These are phyloP conservation scores for Drosophila niveifrons DNA, from an alignment of 2,888 invertebrate genomes.

Conservation along the genomic window DNA sequence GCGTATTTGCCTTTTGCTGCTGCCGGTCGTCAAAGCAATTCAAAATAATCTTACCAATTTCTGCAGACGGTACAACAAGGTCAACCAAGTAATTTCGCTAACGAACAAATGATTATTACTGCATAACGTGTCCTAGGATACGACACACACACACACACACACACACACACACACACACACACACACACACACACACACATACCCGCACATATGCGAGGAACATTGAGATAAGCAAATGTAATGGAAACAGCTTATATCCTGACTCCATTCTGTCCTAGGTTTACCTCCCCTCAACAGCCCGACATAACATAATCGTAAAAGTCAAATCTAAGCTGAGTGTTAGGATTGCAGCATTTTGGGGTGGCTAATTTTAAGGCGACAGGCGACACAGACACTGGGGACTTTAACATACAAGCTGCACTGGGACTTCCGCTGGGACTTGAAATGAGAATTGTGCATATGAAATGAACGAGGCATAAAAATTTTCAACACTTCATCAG, in stretches of 20 bases:
- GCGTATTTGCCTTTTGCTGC: conserved; percentile 26
- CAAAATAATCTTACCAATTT: conserved; percentile 77
- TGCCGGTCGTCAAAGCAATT: conserved; percentile 64
- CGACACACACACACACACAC: conserved; percentile 18
- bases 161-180: conserved; percentile 18
- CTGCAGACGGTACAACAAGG: conserved; percentile 62
- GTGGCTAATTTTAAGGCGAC: conserved; percentile 65
- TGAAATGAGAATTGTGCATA: neutral
- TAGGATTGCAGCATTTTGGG: conserved; percentile 64
- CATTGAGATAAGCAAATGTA: conserved; percentile 78
- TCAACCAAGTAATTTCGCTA: conserved; percentile 72
- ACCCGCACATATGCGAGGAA: conserved; percentile 42
- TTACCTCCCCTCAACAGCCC: conserved; percentile 14
- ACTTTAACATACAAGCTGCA: conserved; percentile 2
- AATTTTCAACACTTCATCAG: neutral
- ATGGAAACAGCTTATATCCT: conserved; percentile 70
- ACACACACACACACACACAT: conserved; percentile 15
- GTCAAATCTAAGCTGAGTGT: conserved; percentile 67
- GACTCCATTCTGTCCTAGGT: conserved; percentile 11
- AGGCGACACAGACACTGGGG: conserved; percentile 17
- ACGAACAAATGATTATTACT: conserved; percentile 80
- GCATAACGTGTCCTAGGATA: conserved; percentile 53
- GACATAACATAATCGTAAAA: conserved; percentile 72
- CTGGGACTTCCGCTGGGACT: neutral
- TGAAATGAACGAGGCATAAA: neutral